phyloP scores from a whole-genome alignment of 2,797 vertebrate species.

The Masticophis lateralis region DNA sequence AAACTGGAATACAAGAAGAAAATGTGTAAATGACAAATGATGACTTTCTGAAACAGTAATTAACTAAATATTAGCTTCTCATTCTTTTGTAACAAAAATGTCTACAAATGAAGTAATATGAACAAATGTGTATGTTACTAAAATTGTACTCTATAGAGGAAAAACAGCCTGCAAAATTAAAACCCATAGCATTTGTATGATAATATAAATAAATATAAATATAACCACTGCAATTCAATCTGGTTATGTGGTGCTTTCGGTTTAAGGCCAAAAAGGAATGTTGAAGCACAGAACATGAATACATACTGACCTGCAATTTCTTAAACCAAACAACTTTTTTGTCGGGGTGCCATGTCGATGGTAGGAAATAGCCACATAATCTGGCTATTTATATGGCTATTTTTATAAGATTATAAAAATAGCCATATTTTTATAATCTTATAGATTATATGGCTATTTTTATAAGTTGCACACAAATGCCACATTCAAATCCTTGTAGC shows the following conservation, averaged over 20 bases:
- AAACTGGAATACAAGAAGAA: slow-evolving; percentile 60
- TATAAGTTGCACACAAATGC: not conserved
- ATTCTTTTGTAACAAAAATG: not conserved
- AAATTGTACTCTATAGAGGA: slow-evolving; percentile 12
- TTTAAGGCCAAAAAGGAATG: not conserved
- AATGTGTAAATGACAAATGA: not conserved
- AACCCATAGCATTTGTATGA: not conserved
- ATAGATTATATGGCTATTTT: not conserved
- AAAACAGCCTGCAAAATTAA: not conserved
- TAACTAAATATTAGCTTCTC: not conserved
- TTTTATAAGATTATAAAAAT: too few relatives aligned
- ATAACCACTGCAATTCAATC: not conserved
- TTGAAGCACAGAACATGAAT: not conserved
- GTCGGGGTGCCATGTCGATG: not conserved
- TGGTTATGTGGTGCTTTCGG: not conserved
- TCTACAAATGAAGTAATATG: not conserved
- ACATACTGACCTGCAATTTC: not conserved
- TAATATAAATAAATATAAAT: not conserved
- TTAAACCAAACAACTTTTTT: not conserved
- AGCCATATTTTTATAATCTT: too few relatives aligned
- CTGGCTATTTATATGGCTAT: not conserved
- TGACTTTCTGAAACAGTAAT: not conserved
- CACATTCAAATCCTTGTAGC: not conserved
- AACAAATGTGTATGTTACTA: not conserved
- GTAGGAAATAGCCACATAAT: not conserved